phyloP scores from a whole-genome alignment of 2,113 vertebrate species.

The Alethe diademata region DNA sequence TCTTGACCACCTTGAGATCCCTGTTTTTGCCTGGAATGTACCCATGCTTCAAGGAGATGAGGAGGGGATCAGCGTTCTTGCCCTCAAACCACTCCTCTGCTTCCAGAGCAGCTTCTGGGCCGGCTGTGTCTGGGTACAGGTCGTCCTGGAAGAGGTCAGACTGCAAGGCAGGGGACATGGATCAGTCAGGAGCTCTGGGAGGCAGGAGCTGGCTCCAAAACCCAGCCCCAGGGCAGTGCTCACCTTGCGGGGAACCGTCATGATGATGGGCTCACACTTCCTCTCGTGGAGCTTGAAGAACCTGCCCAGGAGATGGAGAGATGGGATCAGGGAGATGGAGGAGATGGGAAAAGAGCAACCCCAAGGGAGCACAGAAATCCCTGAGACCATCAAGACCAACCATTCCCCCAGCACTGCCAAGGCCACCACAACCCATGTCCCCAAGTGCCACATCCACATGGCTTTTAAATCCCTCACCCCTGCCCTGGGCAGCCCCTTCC shows the following conservation, averaged over 20 bases:
- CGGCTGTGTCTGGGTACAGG: conserved; percentile 92
- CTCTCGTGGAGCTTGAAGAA: conserved; percentile 97
- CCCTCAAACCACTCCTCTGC: conserved; percentile 97
- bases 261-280: conserved; percentile 96
- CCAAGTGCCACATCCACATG: background rate
- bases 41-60: conserved; percentile 93
- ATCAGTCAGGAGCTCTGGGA: background rate
- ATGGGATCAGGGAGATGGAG: background rate
- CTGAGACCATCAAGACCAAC: background rate
- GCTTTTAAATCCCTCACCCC: background rate
- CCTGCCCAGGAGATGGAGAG: conserved; percentile 64
- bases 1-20: conserved; percentile 94
- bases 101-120: conserved; percentile 88
- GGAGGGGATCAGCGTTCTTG: conserved; percentile 88
- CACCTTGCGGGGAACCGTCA: conserved; percentile 98
- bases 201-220: background rate
- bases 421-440: background rate
- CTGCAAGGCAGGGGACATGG: conserved; percentile 58
- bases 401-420: background rate
- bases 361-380: background rate
- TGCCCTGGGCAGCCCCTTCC: background rate
- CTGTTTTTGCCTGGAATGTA: conserved; percentile 91
- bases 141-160: conserved; percentile 98
- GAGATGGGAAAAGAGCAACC: background rate
- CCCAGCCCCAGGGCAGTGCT: background rate